Conservation (phyloP, 2,888 invertebrate species). For the Melieria picta region DNA sequence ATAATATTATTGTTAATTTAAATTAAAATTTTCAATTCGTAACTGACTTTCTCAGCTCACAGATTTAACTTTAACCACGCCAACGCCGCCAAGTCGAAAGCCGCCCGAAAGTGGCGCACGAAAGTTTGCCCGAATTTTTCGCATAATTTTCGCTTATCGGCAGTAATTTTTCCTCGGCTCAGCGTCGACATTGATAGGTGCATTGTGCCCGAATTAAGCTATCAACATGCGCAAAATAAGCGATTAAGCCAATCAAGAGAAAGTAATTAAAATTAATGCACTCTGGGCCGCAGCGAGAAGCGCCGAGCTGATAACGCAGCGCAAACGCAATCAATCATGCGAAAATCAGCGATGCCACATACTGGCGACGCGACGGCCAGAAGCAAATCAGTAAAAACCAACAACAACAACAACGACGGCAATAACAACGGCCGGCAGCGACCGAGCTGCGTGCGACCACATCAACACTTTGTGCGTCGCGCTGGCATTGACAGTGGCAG, state of each 20-base stretch:
- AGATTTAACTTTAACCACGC: no score
- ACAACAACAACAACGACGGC: background rate
- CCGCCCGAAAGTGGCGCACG: no score
- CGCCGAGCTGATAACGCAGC: constrained; percentile 8
- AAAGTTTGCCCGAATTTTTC: no score
- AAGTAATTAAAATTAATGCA: constrained; percentile 29
- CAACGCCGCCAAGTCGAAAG: no score
- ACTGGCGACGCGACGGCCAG: constrained; percentile 13
- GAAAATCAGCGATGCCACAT: constrained; percentile 20
- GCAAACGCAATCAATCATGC: constrained; percentile 25
- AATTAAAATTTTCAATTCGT: no score
- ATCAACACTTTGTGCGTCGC: background rate
- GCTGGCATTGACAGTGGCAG: background rate
- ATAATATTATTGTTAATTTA: no score
- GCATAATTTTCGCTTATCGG: no score
- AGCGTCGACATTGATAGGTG: background rate
- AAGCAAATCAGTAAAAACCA: background rate
- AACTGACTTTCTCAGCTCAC: no score
- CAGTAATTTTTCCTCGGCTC: background rate
- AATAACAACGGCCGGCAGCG: background rate
- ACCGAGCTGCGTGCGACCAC: background rate
- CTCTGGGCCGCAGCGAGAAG: background rate
- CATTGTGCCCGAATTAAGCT: constrained; percentile 8
- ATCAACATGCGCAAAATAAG: constrained; percentile 7
- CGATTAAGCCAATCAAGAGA: constrained; percentile 21